Evolutionary conservation across 2,797 vertebrate species (phyloP).

Genomic region (Tachyglossus aculeatus): DNA sequence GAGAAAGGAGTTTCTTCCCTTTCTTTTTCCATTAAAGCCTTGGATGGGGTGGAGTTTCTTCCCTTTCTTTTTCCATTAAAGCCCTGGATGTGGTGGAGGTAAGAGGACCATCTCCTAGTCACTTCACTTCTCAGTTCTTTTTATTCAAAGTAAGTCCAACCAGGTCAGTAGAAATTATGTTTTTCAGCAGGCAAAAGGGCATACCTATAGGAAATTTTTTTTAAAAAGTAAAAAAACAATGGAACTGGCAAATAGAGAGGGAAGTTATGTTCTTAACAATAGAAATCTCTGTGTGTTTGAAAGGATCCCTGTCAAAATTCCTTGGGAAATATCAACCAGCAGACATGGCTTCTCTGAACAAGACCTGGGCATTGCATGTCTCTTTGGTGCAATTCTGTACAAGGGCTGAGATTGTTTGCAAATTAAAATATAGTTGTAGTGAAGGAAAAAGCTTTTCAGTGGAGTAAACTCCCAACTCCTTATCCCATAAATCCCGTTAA

Average conservation of each 20-base stretch:
- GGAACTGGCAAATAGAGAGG: not conserved
- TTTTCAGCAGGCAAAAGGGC: not conserved
- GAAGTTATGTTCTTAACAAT: too few relatives aligned
- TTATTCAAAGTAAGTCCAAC: not conserved
- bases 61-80: too few relatives aligned
- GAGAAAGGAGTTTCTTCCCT: too few relatives aligned
- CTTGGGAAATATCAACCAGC: not conserved
- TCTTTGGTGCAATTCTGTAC: not conserved
- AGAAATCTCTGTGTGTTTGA: too few relatives aligned
- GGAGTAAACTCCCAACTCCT: too few relatives aligned
- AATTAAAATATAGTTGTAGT: not conserved
- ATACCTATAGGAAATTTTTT: slow-evolving; percentile 11
- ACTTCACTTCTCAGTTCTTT: too few relatives aligned
- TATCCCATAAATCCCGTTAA: too few relatives aligned
- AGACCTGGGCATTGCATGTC: not conserved
- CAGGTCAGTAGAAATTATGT: accelerated
- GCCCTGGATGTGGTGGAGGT: not conserved
- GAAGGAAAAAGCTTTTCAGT: not conserved
- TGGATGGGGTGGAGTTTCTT: not conserved
- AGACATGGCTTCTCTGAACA: not conserved
- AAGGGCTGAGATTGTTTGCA: not conserved
- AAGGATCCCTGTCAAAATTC: slow-evolving; percentile 20
- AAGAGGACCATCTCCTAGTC: not conserved
- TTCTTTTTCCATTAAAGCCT: too few relatives aligned
- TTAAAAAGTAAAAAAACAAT: not conserved